Evolutionary conservation across 1,140 invertebrate genomes (phyloP), one percentile per base, ranked within the genome.

Genomic region (Bombus sylvicola): DNA sequence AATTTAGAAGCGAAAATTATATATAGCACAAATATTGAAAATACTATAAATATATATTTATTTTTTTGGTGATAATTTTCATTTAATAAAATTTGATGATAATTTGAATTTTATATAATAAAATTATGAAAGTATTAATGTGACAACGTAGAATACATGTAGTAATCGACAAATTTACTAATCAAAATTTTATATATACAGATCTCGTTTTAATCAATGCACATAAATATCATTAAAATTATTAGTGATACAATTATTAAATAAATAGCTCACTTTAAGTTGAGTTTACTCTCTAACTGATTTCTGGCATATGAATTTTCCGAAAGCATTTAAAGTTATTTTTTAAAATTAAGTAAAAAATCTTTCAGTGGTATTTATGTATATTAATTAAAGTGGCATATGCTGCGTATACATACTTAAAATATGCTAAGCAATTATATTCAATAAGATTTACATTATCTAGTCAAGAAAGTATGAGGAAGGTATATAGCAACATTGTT

Each of bases 121-220:
- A 34, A 22, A 68, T 68, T 68, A 34, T 68, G 13, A 15, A 64
- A 64, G 31, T 8, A 34, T 68, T 18, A 31, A 31, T 31, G 18
- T 18, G 18, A 34, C 15, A 18, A 10, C 37, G 34, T 25, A 8
- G 31, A 37, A 25, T 68, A 9, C 0, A 34, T 34, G 15, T 31
- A 13, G 66, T 68, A 34, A 68, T 31, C 34, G 10, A 22, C n/a
- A 47, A 74, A 53, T 74, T 31, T 53, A 53, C 9, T 18, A 47
- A 74, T 47, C 41, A 74, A 31, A 74, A 74, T 74, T 74, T 18
- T n/a, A 74, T 74, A 53, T 31, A n/a, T n/a, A n/a, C 28, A 62
- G 59, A 62, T n/a, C 12, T n/a, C 8, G 12, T 62, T 62, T 62
- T n/a, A 28, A n/a, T 62, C 59, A n/a, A n/a, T 62, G 1, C 2